Conservation (phyloP, 2,888 invertebrate genomes). For the Notocelia uddmanniana region DNA sequence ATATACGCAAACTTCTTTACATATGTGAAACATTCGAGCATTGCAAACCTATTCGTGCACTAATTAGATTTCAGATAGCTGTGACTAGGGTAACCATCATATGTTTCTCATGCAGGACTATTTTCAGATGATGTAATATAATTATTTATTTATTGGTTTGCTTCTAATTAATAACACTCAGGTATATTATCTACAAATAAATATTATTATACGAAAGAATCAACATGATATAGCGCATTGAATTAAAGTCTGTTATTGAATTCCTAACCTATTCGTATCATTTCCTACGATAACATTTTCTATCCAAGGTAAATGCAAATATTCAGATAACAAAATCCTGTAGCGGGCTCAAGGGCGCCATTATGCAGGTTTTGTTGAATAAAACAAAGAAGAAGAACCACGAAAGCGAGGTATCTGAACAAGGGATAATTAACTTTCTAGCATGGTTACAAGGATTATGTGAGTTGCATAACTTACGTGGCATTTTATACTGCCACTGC, state of each 20-base stretch:
- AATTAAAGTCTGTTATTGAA: too few relatives aligned
- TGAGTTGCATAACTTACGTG: background rate
- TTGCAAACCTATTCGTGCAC: background rate
- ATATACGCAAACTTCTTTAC: too few relatives aligned
- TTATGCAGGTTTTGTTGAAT: slow-evolving; percentile 17
- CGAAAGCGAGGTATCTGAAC: background rate
- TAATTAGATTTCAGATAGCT: background rate
- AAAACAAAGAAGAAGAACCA: background rate
- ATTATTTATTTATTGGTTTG: background rate
- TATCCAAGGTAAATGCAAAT: slow-evolving; percentile 15
- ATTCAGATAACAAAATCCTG: background rate
- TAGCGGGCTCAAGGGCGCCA: background rate
- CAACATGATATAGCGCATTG: background rate
- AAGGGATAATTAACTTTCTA: background rate
- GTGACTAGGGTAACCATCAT: background rate
- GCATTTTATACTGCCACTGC: background rate
- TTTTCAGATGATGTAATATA: background rate
- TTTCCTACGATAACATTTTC: slow-evolving; percentile 3
- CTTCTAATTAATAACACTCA: background rate
- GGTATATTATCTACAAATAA: too few relatives aligned
- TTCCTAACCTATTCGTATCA: background rate
- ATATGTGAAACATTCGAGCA: background rate
- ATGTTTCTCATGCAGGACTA: background rate
- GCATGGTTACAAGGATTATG: background rate
- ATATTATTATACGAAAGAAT: background rate